Base-by-base conservation (phyloP, 2,797 vertebrate genomes). In the Onychomys arenicola region DNA sequence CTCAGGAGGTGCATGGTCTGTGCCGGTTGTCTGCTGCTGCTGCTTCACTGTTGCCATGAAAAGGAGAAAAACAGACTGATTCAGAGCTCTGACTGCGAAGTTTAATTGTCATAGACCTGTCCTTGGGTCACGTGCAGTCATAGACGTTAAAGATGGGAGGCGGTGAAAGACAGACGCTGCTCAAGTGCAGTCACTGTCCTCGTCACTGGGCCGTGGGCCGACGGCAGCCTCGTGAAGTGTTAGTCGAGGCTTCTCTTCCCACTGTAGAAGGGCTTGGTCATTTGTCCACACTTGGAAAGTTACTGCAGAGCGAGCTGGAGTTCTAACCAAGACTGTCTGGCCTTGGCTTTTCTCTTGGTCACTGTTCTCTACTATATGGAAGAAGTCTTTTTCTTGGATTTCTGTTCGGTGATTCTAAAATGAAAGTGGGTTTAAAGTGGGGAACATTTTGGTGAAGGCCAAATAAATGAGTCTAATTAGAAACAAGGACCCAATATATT, bases 1-100 rank as follows among this genome's bases (percentile, higher is more conserved):
- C 37, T 46, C 67, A 73, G 84, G 65, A 93, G 46, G 65, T 40
- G 78, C 52, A 81, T 94, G 25, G 43, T 86, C 94, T 83, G 49
- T 90, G 67, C 63, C 92, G 43, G 49, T 86, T 9, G 77, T 82
- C 80, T 23, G 94, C 93, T 97, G 92, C 90, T 96, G 78, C 88
- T 95, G 76, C 92, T 95, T 92, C 90, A 75, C 87, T n/a, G 43
- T 90, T 75, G 81, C 32, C 65, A 75, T 81, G 91, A 69, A 85
- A 71, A 89, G 55, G 34, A 84, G n/a, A 37, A 46, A 6, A 91
- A 23, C 19, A 80, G 55, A 61, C 17, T 91, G 73, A 29, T 43
- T 88, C 37, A 84, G 40, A 89, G 10, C 21, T 95, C 9, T 80
- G 80, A 11, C 29, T 89, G 0, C 90, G 59, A 34, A 61, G 19